Percentiles rank a stretch among this genome's conserved stretches.
phyloP scores from a whole-genome alignment of 2,888 invertebrate genomes.

The Molorchus minor region DNA sequence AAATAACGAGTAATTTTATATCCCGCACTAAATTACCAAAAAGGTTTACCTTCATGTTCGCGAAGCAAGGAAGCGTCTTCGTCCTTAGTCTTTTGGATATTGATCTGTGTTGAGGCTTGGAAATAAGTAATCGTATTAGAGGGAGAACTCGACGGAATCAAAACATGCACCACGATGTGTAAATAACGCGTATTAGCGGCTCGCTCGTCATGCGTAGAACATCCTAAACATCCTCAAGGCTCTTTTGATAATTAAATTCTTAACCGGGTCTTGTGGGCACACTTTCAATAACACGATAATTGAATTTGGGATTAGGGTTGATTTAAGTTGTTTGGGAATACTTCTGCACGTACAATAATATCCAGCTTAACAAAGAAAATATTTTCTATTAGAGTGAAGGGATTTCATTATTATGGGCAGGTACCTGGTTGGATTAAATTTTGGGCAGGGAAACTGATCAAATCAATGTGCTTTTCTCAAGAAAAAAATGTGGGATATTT shows the following conservation, averaged over 20 bases:
- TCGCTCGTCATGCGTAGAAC: neutral
- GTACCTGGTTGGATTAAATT: no score
- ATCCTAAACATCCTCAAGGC: neutral
- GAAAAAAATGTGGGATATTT: no score
- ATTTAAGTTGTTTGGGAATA: conserved; percentile 4
- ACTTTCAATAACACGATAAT: conserved; percentile 3
- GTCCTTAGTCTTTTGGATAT: neutral
- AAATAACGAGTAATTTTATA: no score
- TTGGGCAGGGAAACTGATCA: no score
- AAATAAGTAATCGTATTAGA: neutral
- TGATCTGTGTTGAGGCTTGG: neutral
- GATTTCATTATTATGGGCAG: no score
- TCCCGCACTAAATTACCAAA: no score
- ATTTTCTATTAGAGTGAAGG: no score
- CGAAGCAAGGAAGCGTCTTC: neutral
- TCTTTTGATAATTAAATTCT: conserved; percentile 7
- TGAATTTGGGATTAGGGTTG: neutral
- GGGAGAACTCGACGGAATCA: neutral
- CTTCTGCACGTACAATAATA: neutral
- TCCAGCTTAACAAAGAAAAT: no score
- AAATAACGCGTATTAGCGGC: neutral
- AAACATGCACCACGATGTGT: neutral
- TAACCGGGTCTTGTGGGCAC: neutral
- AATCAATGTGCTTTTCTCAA: no score
- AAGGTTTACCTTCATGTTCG: no score